These are phyloP conservation scores for Siphamia tubifer DNA, from an alignment of 2,113 vertebrate genomes.

Conservation along the genomic window DNA sequence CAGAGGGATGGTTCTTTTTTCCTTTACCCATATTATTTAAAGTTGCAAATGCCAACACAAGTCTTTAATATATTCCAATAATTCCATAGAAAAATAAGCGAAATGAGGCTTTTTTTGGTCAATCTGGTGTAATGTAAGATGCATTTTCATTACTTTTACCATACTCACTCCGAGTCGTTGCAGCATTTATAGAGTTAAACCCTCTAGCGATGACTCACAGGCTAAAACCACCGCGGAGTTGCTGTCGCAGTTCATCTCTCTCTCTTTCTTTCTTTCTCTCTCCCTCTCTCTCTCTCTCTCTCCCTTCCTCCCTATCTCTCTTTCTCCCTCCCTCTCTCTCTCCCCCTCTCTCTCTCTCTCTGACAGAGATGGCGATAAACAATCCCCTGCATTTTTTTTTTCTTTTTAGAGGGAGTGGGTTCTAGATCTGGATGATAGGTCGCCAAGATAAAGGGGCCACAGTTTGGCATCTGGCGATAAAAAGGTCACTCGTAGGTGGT, in stretches of 20 bases:
- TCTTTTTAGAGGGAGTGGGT: neutral
- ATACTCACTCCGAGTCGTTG: neutral
- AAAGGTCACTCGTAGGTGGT: slow-evolving; percentile 13
- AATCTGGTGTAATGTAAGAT: neutral
- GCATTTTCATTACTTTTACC: neutral
- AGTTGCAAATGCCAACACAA: too few relatives aligned
- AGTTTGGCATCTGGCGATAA: slow-evolving; percentile 1
- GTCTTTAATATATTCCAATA: too few relatives aligned
- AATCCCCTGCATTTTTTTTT: slow-evolving; percentile 16
- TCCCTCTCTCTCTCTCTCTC: neutral
- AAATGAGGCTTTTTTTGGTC: too few relatives aligned
- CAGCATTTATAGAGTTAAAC: slow-evolving; percentile 71
- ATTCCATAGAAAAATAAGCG: too few relatives aligned
- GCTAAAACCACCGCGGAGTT: slow-evolving; percentile 62
- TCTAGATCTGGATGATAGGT: slow-evolving; percentile 23
- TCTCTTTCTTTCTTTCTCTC: neutral
- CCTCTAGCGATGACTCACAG: slow-evolving; percentile 79
- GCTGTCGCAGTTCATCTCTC: slow-evolving; percentile 73
- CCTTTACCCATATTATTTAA: too few relatives aligned
- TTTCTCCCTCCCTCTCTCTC: neutral
- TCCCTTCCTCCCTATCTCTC: neutral
- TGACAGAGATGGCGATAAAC: slow-evolving; percentile 56
- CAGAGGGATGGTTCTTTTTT: too few relatives aligned
- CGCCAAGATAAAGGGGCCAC: slow-evolving; percentile 28
- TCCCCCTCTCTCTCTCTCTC: neutral